Percentiles rank a stretch among this genome's conserved stretches.
phyloP scores from a whole-genome alignment of 1,140 invertebrate species.

The Trichogramma pretiosum region DNA sequence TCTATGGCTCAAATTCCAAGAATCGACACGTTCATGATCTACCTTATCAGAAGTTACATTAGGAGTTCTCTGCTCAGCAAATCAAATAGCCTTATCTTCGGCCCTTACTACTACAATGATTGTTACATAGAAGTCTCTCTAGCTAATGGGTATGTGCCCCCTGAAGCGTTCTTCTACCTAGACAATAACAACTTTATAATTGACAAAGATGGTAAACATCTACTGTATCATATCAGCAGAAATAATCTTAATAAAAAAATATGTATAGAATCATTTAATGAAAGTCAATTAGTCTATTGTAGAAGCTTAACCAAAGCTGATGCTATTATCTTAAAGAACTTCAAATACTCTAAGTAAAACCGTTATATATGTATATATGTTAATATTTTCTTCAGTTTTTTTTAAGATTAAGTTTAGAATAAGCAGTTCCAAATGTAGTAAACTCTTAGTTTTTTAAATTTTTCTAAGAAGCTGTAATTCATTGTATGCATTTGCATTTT shows the following conservation, averaged over 20 bases:
- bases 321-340: not conserved
- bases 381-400: not conserved
- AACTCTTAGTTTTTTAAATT: not conserved
- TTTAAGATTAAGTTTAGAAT: not conserved
- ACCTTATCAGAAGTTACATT: conserved; percentile 15
- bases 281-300: not conserved
- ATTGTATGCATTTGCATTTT: not conserved
- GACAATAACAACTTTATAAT: not conserved
- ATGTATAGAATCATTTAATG: not conserved
- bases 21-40: conserved; percentile 23
- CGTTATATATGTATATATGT: not conserved
- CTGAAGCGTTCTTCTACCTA: not conserved
- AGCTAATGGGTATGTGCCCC: not conserved
- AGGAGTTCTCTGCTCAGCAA: not conserved
- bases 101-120: not conserved
- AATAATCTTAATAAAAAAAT: not conserved
- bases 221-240: not conserved
- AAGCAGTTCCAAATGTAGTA: not conserved
- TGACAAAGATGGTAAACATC: not conserved
- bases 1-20: conserved; percentile 19
- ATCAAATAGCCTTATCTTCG: conserved; percentile 5
- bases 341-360: not conserved
- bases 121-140: not conserved
- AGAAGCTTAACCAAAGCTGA: not conserved
- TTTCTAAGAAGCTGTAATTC: not conserved